Percentiles rank a stretch among this genome's conserved stretches.
phyloP scores from a whole-genome alignment of 2,113 vertebrate species.

The Megaptera novaeangliae region DNA sequence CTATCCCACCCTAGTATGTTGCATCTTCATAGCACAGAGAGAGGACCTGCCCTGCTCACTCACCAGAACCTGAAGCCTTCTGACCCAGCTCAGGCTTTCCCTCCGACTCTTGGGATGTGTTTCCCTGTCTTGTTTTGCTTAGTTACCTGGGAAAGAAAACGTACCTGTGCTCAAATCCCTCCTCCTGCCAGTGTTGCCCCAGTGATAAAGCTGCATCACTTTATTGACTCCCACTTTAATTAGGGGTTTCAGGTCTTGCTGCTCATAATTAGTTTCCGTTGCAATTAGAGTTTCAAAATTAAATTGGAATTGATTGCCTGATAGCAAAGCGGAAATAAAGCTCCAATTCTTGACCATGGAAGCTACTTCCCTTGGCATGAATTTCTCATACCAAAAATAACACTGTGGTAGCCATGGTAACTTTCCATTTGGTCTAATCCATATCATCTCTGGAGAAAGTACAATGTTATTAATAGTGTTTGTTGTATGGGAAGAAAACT shows the following conservation, averaged over 20 bases:
- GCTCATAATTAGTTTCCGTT: conserved; percentile 55
- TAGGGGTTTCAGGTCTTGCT: conserved; percentile 51
- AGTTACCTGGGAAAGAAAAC: conserved; percentile 9
- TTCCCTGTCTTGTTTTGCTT: background rate
- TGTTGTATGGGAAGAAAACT: conserved; percentile 75
- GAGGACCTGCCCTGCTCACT: background rate
- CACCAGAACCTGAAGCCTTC: background rate
- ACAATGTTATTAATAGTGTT: conserved; percentile 83
- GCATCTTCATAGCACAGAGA: background rate
- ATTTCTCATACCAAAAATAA: conserved; percentile 84
- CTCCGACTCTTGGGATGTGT: background rate
- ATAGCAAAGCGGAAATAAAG: conserved; percentile 72
- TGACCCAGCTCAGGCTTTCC: background rate
- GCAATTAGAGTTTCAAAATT: conserved; percentile 65
- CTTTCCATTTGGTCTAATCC: conserved; percentile 81
- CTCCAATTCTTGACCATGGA: conserved; percentile 68
- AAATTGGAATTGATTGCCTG: conserved; percentile 66
- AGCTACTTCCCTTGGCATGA: conserved; percentile 77
- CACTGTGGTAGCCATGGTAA: conserved; percentile 82
- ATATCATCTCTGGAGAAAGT: conserved; percentile 79
- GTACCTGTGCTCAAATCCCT: background rate
- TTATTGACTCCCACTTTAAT: conserved; percentile 67
- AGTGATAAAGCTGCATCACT: background rate
- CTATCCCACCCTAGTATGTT: background rate
- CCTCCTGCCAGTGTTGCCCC: background rate